These are phyloP conservation scores for Fragum fragum DNA, from an alignment of 2,888 invertebrate genomes.

Conservation along the genomic window DNA sequence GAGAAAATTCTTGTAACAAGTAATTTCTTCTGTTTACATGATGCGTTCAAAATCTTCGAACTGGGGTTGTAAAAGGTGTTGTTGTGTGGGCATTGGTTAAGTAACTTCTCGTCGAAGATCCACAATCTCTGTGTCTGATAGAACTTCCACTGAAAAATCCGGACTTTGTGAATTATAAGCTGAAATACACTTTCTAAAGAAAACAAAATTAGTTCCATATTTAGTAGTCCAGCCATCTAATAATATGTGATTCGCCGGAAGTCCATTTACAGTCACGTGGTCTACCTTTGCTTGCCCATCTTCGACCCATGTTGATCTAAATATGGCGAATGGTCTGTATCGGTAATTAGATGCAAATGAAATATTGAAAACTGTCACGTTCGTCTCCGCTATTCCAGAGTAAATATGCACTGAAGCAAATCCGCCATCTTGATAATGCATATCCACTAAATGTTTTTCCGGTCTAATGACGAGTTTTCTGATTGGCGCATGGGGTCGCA, in stretches of 20 bases:
- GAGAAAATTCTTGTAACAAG: too few species aligned
- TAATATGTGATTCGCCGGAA: constrained; percentile 51
- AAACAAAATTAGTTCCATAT: constrained; percentile 65
- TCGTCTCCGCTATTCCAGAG: constrained; percentile 46
- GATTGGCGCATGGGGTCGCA: constrained; percentile 58
- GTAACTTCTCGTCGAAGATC: constrained; percentile 2
- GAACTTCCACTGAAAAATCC: constrained; percentile 49
- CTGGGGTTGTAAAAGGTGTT: too few species aligned
- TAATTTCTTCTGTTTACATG: too few species aligned
- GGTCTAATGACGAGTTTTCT: constrained; percentile 59
- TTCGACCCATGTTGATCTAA: constrained; percentile 70
- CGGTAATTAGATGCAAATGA: constrained; percentile 30
- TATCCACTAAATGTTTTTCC: constrained; percentile 39
- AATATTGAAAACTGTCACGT: constrained; percentile 49
- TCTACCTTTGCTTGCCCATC: constrained; percentile 69
- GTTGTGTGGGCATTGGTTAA: too few species aligned
- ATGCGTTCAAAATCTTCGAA: too few species aligned
- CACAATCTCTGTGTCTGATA: constrained; percentile 38
- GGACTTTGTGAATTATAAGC: constrained; percentile 65
- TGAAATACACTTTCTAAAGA: constrained; percentile 66
- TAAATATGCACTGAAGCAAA: constrained; percentile 48
- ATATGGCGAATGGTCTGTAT: constrained; percentile 56
- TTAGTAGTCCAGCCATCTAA: constrained; percentile 49
- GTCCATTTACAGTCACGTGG: constrained; percentile 67
- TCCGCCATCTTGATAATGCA: constrained; percentile 59